Evolutionary conservation across 2,113 vertebrate genomes (phyloP).

Genomic region (Columba livia): DNA sequence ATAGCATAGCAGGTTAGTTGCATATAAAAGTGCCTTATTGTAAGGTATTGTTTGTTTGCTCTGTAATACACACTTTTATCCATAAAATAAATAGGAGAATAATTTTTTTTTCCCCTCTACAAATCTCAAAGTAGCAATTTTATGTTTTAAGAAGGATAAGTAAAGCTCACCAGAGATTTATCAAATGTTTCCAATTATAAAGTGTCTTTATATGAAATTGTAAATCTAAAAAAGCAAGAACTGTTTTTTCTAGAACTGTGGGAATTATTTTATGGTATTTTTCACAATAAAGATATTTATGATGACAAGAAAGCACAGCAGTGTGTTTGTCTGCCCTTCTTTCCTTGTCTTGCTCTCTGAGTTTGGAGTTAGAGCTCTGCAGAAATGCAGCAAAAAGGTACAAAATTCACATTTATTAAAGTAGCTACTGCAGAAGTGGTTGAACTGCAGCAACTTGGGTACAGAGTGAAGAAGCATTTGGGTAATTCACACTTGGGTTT

Average conservation of each 20-base stretch:
- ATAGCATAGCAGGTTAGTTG: constrained; percentile 6
- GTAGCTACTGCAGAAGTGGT: no score
- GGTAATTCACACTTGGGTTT: no score
- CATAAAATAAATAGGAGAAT: not conserved
- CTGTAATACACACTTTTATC: not conserved
- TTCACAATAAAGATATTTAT: constrained; percentile 84
- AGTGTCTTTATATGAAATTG: constrained; percentile 66
- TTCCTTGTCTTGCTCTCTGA: not conserved
- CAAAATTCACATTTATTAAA: no score
- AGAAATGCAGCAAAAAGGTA: no score
- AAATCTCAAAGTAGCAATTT: not conserved
- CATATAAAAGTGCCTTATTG: constrained; percentile 60
- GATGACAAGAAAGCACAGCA: constrained; percentile 44
- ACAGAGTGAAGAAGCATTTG: no score
- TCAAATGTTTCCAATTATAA: constrained; percentile 47
- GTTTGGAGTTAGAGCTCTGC: not conserved
- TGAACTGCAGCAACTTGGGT: no score
- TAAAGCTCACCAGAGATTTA: constrained; percentile 35
- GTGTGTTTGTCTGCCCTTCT: not conserved
- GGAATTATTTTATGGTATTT: constrained; percentile 79
- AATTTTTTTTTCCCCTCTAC: not conserved
- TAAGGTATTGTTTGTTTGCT: constrained; percentile 42
- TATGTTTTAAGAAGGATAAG: constrained; percentile 40
- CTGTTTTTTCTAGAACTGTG: constrained; percentile 71
- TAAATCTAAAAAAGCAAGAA: constrained; percentile 53